Evolutionary conservation across 2,888 invertebrate genomes (phyloP).

Genomic region (Saturnia pavonia): DNA sequence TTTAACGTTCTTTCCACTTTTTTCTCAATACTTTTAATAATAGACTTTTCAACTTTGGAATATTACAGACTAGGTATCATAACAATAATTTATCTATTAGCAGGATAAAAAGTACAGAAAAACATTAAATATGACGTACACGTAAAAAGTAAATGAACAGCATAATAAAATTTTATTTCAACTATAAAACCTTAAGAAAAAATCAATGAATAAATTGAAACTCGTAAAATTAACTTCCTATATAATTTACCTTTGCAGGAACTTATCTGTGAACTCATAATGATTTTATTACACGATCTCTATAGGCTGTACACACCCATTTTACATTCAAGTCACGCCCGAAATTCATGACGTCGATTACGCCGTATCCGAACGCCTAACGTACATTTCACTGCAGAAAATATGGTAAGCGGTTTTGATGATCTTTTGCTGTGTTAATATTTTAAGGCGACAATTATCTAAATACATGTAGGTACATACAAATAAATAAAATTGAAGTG

Average conservation of each 20-base stretch:
- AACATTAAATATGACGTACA: neutral
- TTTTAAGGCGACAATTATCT: neutral
- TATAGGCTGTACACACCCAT: neutral
- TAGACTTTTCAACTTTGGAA: too few species aligned
- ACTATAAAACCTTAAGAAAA: neutral
- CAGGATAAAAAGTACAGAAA: neutral
- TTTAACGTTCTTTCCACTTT: too few species aligned
- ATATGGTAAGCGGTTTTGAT: neutral
- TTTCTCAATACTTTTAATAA: too few species aligned
- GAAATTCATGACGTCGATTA: slow-evolving; percentile 11
- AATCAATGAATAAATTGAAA: slow-evolving; percentile 1
- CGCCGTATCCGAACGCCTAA: neutral
- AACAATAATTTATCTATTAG: too few species aligned
- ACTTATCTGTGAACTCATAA: slow-evolving; percentile 8
- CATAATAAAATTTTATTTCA: neutral
- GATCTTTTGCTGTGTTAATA: neutral
- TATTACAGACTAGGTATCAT: too few species aligned
- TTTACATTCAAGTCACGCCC: slow-evolving; percentile 4
- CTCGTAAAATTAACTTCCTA: neutral
- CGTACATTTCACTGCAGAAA: neutral
- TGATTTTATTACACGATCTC: slow-evolving; percentile 7
- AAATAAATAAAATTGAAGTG: too few species aligned
- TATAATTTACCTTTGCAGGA: neutral
- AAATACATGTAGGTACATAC: too few species aligned
- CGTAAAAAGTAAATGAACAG: neutral